Percentiles rank a stretch among this genome's conserved stretches.
These are phyloP conservation scores for Sylvilagus bachmani DNA, from an alignment of 2,113 vertebrate species.

Conservation along the genomic window DNA sequence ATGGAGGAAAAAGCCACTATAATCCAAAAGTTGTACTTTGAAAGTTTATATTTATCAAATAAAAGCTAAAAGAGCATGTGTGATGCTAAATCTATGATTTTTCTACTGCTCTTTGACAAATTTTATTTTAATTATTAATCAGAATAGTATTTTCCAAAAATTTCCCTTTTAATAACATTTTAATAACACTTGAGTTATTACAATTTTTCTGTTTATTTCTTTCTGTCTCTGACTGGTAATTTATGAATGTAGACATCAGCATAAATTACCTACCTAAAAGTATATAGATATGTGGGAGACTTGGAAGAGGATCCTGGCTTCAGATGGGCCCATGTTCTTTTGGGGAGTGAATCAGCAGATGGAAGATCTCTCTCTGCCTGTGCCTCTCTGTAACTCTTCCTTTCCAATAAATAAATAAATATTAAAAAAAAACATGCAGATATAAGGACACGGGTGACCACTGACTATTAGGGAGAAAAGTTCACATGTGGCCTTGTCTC, in stretches of 20 bases:
- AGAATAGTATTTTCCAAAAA: background rate
- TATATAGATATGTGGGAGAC: no score
- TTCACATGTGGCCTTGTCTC: background rate
- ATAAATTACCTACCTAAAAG: background rate
- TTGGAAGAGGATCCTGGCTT: no score
- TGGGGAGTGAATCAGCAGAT: no score
- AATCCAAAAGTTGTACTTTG: no score
- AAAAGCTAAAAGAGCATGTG: background rate
- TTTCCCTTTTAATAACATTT: background rate
- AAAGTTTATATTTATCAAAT: no score
- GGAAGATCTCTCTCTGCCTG: no score
- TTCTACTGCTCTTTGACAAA: background rate
- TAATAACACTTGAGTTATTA: background rate
- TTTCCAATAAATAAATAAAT: no score
- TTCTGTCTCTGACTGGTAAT: background rate
- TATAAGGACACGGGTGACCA: background rate
- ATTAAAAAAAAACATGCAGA: background rate
- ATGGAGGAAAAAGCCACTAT: no score
- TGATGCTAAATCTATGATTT: background rate
- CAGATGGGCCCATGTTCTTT: no score
- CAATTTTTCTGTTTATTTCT: background rate
- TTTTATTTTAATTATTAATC: background rate
- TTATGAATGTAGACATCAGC: background rate
- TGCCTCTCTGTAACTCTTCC: no score
- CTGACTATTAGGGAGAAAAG: accelerated